Base-by-base conservation (phyloP, 2,888 invertebrate genomes). In the Drosophila lacicola region DNA sequence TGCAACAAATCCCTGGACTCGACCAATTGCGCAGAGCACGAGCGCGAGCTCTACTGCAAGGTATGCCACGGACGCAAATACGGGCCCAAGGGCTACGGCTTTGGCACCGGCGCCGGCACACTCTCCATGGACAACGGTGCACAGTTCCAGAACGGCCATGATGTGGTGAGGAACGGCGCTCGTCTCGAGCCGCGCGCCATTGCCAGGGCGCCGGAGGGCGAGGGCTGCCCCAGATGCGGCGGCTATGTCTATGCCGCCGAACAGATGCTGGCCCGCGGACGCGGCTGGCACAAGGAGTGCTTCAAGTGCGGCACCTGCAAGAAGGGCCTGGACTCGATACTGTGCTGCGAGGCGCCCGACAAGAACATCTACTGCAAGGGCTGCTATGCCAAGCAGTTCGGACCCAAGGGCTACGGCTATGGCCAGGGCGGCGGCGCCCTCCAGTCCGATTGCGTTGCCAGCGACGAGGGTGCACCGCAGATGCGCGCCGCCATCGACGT, bases 281-380 rank as follows among this genome's bases (percentile, higher is more conserved):
- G 91, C 19, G 50, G 76, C 75, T 97, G 97, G 96, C 97, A 97
- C 95, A 97, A 94, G 94, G 96, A 96, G 94, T 98, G 97, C 94
- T 98, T 96, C 96, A 97, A 97, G 94, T 97, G 97, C 94, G 96
- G 95, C 92, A 95, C 95, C 89, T 98, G 97, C 94, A 93, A 94
- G 90, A 97, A 97, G 94, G 94, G 96, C 92, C 95, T 98, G 94
- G 97, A 98, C 94, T 97, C 97, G 82, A 95, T 96, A 91, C 96
- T 96, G 94, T 97, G 96, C 94, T 97, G 97, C 93, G 98, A 97
- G 93, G 98, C 97, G 91, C 96, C 98, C 90, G 97, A 98, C 93
- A 97, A 96, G 94, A 97, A 98, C 92, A 97, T 98, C 94, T 98
- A 97, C 94, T 98, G 98, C 94, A 98, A 97, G 96, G 97, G 97